These are phyloP conservation scores for Zygogramma bicolorata DNA, from an alignment of 2,888 invertebrate species.

Conservation along the genomic window DNA sequence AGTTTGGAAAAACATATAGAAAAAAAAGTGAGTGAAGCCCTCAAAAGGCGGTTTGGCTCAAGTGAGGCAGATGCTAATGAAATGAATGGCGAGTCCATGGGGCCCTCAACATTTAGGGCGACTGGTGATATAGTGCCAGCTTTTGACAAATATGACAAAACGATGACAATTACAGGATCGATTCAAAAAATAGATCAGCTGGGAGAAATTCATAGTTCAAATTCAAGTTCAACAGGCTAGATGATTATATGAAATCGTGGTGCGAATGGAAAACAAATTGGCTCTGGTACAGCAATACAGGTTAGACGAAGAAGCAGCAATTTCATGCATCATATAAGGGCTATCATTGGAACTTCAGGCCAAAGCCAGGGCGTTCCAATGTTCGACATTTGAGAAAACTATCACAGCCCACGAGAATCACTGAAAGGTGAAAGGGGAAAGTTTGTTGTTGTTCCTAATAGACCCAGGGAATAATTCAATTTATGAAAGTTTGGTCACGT, in stretches of 20 bases:
- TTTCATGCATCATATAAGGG: background rate
- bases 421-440: background rate
- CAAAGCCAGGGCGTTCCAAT: slow-evolving; percentile 1
- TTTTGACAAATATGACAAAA: no score
- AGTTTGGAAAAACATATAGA: no score
- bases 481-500: no score
- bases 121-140: no score
- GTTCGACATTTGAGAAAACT: background rate
- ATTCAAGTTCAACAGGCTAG: background rate
- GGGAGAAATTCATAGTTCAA: background rate
- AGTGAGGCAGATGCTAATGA: no score
- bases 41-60: no score
- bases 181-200: background rate
- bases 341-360: slow-evolving; percentile 1
- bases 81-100: no score
- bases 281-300: slow-evolving; percentile 5
- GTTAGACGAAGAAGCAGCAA: background rate
- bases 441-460: no score
- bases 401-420: background rate
- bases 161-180: no score
- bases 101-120: no score
- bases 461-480: no score
- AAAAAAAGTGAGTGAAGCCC: no score
- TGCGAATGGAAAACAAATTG: background rate
- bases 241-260: background rate